Base-by-base conservation (phyloP, 2,797 vertebrate species). In the Parotocinclus haroldoi region DNA sequence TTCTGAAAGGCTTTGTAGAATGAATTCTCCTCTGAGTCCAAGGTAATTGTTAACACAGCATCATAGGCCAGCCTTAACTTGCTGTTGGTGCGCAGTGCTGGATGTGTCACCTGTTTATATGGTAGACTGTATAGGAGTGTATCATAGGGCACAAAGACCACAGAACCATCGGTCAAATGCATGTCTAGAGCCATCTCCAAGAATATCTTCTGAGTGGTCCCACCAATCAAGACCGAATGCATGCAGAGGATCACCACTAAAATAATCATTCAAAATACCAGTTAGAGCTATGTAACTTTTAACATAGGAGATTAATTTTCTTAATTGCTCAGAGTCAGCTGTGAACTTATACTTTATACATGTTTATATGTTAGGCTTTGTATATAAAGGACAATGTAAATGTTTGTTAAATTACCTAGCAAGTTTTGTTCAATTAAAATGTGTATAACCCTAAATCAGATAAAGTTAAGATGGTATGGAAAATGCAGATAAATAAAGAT, bases 231-330 rank as follows among this genome's bases (percentile, higher is more conserved):
- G 10, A 89, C 82, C 0, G 95, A 97, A 70, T 90, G 93, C 94
- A 96, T 96, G 73, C 93, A 95, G 90, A 96, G 89, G 74, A 97
- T 88, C 62, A 96, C 86, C 62, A 87, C 95, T 96, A 83, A 0
- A 7, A 52, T 46, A n/a, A 40, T 42, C 42, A 58, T 7, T 49
- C 37, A 53, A 63, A 46, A 51, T 27, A 68, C 7, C 1, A 49
- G 18, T 16, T 39, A 36, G 0, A 19, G 13, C 10, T 27, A 3
- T 48, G 6, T 6, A 48, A 12, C 11, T 5, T 10, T 9, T 63
- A 27, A 27, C n/a, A n/a, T 14, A 17, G 9, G 36, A 7, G 2
- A 58, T 12, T 8, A 7, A 8, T 45, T n/a, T 18, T 11, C 7
- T 63, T 9, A 1, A 19, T 63, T 10, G 44, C 40, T 55, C 17